These are phyloP conservation scores for Erithacus rubecula DNA, from an alignment of 2,797 vertebrate genomes.

Conservation along the genomic window DNA sequence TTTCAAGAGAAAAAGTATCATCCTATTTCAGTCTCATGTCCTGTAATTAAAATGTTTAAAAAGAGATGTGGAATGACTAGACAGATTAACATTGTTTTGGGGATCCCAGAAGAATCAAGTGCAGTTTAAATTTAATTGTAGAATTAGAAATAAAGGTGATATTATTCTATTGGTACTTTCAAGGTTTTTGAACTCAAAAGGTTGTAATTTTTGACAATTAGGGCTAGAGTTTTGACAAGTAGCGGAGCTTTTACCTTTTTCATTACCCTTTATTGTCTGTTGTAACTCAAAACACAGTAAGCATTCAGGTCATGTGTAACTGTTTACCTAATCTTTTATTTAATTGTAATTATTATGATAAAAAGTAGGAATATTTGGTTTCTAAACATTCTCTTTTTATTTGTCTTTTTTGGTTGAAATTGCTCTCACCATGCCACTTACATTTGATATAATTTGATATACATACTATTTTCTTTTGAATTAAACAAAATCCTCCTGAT, in stretches of 20 bases:
- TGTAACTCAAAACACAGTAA: background rate
- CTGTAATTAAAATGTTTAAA: background rate
- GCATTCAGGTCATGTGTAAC: background rate
- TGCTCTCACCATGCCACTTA: background rate
- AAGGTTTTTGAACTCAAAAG: background rate
- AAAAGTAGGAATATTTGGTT: background rate
- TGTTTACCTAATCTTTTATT: background rate
- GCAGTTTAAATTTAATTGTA: background rate
- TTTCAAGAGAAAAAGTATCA: background rate
- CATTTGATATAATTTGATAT: background rate
- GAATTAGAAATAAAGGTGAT: background rate
- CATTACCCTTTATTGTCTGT: background rate
- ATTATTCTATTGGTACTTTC: background rate
- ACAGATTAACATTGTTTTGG: background rate
- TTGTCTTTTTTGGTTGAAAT: background rate
- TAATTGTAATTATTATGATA: background rate
- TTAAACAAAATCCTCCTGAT: background rate
- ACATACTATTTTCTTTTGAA: background rate
- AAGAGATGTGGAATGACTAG: background rate
- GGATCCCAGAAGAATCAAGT: background rate
- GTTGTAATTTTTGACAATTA: background rate
- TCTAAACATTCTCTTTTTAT: background rate
- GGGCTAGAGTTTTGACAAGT: background rate
- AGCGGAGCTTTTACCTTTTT: background rate
- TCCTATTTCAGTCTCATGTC: background rate